phyloP scores from a whole-genome alignment of 2,888 invertebrate genomes.

The Pilophorus perplexus region DNA sequence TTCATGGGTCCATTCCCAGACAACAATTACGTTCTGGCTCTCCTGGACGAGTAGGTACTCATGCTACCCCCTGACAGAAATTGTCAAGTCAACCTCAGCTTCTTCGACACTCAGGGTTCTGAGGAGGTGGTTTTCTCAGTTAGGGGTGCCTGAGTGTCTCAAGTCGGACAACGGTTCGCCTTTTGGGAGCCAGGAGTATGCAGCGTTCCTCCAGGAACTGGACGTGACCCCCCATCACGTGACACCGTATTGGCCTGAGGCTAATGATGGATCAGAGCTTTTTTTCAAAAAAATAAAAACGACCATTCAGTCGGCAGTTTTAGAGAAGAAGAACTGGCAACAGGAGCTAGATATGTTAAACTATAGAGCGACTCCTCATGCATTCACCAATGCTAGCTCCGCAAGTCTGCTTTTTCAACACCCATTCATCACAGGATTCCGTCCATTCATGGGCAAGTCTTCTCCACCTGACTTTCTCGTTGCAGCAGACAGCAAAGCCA shows the following conservation, averaged over 20 bases:
- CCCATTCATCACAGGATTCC: neutral
- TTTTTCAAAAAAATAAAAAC: neutral
- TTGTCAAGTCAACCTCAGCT: neutral
- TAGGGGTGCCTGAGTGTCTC: neutral
- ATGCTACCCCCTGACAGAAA: neutral
- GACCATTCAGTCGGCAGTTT: neutral
- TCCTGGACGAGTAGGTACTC: neutral
- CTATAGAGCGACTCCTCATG: conserved; percentile 1
- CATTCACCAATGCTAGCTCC: neutral
- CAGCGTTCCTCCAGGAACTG: neutral
- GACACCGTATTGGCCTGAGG: conserved; percentile 5
- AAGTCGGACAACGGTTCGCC: neutral
- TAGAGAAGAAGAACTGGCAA: neutral
- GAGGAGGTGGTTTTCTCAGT: neutral
- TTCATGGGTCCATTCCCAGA: neutral
- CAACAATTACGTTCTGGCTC: neutral
- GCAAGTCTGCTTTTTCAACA: neutral
- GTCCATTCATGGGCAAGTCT: neutral
- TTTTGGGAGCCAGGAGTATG: neutral
- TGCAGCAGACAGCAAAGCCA: neutral
- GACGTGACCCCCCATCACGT: neutral
- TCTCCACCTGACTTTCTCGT: neutral
- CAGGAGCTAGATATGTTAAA: conserved; percentile 2
- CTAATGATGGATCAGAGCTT: neutral
- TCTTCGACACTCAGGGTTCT: neutral